Evolutionary conservation across 2,888 invertebrate genomes (phyloP).

Genomic region (Netelia inedita): DNA sequence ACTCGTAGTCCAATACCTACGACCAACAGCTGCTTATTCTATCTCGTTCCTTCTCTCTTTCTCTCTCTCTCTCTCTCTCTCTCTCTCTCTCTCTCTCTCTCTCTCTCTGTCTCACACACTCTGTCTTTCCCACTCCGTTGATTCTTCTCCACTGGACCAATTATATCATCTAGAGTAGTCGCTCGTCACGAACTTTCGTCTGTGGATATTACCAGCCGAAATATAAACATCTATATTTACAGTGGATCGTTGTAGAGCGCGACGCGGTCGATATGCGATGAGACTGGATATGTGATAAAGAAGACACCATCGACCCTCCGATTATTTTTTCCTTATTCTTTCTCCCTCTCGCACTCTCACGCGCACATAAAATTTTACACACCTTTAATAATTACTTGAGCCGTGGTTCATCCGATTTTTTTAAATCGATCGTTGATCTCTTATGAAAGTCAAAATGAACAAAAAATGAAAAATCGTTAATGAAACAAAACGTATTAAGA

Average conservation of each 20-base stretch:
- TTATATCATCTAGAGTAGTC: neutral
- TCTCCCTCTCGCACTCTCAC: neutral
- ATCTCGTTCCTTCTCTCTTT: neutral
- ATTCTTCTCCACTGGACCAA: constrained; percentile 8
- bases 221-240: constrained; percentile 49
- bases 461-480: neutral
- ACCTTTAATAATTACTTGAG: neutral
- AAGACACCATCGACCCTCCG: constrained; percentile 19
- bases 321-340: neutral
- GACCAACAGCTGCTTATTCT: constrained; percentile 25
- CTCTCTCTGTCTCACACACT: constrained; percentile 10
- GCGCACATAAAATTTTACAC: neutral
- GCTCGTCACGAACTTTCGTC: neutral
- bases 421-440: too few relatives aligned
- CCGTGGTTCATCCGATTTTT: too few relatives aligned
- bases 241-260: constrained; percentile 38
- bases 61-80: neutral
- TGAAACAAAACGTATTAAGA: neutral
- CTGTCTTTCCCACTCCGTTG: constrained; percentile 27
- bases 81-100: neutral
- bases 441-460: neutral
- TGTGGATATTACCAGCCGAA: constrained; percentile 48
- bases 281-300: constrained; percentile 76
- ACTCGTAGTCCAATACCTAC: constrained; percentile 3
- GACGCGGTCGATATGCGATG: constrained; percentile 76